Percentiles rank a stretch among this genome's conserved stretches.
Conservation (phyloP, 2,797 vertebrate genomes). For the Hylomyscus alleni region DNA sequence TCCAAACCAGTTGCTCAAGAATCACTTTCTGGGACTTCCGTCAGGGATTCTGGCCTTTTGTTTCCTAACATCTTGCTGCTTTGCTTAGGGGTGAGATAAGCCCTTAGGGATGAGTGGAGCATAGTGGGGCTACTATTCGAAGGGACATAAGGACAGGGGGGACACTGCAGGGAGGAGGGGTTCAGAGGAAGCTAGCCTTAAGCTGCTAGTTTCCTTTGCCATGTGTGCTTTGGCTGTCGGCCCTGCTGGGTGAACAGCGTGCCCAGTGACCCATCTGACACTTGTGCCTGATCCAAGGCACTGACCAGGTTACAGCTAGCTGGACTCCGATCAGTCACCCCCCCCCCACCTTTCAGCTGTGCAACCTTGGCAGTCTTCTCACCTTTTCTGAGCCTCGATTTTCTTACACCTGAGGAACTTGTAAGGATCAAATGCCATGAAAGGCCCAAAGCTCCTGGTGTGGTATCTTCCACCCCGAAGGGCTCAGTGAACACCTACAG, state of each 20-base stretch:
- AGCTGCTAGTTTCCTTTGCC: neutral
- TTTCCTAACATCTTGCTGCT: neutral
- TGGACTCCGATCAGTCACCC: neutral
- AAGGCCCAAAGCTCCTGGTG: neutral
- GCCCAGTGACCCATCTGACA: neutral
- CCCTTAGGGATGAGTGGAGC: neutral
- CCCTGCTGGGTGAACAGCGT: neutral
- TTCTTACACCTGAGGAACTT: constrained; percentile 28
- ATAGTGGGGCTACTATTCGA: neutral
- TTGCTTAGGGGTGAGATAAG: neutral
- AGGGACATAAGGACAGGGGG: neutral
- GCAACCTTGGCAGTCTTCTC: neutral
- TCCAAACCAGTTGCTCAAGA: constrained; percentile 9
- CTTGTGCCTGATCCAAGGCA: neutral
- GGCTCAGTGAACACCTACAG: neutral
- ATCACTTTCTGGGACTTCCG: constrained; percentile 9
- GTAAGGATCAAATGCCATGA: neutral
- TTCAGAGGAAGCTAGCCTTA: neutral
- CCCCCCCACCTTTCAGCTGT: neutral
- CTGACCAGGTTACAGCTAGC: neutral
- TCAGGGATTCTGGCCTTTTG: neutral
- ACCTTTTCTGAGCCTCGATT: neutral
- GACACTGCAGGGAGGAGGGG: neutral
- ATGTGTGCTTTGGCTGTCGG: constrained; percentile 45
- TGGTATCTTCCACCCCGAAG: neutral